Percentiles rank a stretch among this genome's conserved stretches.
Evolutionary conservation across 2,888 invertebrate genomes (phyloP).

Genomic region (Shargacucullia verbasci): DNA sequence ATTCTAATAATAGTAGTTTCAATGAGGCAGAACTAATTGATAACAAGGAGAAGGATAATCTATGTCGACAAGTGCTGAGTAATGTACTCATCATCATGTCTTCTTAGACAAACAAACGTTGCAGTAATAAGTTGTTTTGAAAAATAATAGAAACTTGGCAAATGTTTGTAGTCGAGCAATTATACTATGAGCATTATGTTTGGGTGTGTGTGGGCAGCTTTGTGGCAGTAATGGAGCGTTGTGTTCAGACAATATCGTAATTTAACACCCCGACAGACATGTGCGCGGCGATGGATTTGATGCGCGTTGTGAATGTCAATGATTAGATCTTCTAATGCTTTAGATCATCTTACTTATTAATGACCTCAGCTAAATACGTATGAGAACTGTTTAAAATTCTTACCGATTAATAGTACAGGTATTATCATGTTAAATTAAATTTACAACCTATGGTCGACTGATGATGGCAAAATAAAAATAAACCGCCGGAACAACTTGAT

Average conservation of each 20-base stretch:
- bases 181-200: slow-evolving; percentile 39
- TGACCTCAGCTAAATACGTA: slow-evolving; percentile 11
- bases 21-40: slow-evolving; percentile 13
- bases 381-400: slow-evolving; percentile 8
- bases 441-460: slow-evolving; percentile 36
- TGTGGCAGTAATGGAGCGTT: slow-evolving; percentile 58
- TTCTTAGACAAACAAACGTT: slow-evolving; percentile 28
- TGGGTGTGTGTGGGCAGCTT: slow-evolving; percentile 52
- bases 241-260: slow-evolving; percentile 61
- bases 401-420: slow-evolving; percentile 9
- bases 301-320: slow-evolving; percentile 39
- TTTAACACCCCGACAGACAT: slow-evolving; percentile 50
- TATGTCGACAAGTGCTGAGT: slow-evolving; percentile 37
- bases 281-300: slow-evolving; percentile 20
- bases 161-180: slow-evolving; percentile 48
- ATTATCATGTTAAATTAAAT: slow-evolving; percentile 32
- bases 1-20: slow-evolving; percentile 6
- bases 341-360: slow-evolving; percentile 34
- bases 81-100: slow-evolving; percentile 22
- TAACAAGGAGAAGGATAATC: slow-evolving; percentile 28
- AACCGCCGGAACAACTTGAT: slow-evolving; percentile 59
- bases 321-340: slow-evolving; percentile 34
- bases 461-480: slow-evolving; percentile 59
- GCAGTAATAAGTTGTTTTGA: slow-evolving; percentile 31
- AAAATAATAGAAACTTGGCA: slow-evolving; percentile 49